A percentile compares a stretch with the other conserved stretches of the same genome.
phyloP scores from a whole-genome alignment of 2,797 vertebrate species.

The Bufotes viridis region DNA sequence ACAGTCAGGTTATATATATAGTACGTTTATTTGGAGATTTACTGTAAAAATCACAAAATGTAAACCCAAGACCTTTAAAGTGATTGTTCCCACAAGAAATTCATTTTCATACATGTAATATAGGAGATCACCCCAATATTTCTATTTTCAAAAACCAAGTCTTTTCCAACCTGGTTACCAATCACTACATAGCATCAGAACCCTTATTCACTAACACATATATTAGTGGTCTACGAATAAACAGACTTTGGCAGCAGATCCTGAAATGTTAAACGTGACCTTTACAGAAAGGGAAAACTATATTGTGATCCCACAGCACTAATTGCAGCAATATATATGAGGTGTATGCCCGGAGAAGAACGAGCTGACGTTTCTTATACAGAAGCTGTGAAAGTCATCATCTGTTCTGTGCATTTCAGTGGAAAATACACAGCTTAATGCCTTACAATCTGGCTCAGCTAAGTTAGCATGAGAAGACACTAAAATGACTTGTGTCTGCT shows the following conservation, averaged over 20 bases:
- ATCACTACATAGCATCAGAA: conserved; percentile 3
- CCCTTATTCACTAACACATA: conserved; percentile 28
- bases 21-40: conserved; percentile 50
- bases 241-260: conserved; percentile 52
- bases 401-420: neutral
- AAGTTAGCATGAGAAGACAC: neutral
- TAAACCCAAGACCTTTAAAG: conserved; percentile 53
- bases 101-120: conserved; percentile 2
- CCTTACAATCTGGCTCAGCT: conserved; percentile 11
- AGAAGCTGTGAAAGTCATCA: conserved; percentile 8
- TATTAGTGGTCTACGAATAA: conserved; percentile 18
- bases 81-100: conserved; percentile 6
- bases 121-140: neutral
- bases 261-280: conserved; percentile 17
- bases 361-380: neutral
- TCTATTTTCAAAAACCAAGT: conserved; percentile 4
- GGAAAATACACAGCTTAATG: neutral
- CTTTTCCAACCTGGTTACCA: neutral
- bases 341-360: neutral
- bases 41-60: conserved; percentile 54
- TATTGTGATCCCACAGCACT: conserved; percentile 19
- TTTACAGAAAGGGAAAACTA: conserved; percentile 25
- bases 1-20: conserved; percentile 8
- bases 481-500: neutral
- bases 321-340: conserved; percentile 22